Percentiles rank a stretch among this genome's conserved stretches.
phyloP scores from a whole-genome alignment of 1,140 invertebrate genomes.

The Drosophila pachea region DNA sequence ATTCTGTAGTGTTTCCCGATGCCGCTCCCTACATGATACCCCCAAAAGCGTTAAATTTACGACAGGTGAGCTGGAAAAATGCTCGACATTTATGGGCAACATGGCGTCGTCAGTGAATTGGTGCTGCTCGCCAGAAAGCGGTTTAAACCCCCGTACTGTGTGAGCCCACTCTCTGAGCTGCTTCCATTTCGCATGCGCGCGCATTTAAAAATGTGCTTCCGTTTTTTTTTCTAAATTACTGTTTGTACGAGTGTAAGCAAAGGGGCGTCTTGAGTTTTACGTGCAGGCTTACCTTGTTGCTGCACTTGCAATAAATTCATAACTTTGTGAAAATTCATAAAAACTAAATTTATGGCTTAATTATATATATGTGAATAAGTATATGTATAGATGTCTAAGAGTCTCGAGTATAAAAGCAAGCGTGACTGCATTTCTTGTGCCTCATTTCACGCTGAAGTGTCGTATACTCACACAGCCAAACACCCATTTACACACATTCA shows the following conservation, averaged over 20 bases:
- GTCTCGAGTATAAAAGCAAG: too few relatives aligned
- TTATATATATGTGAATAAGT: conserved; percentile 55
- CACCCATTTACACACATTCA: conserved; percentile 12
- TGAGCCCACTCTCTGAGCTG: neutral
- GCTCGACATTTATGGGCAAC: conserved; percentile 62
- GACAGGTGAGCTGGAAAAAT: conserved; percentile 46
- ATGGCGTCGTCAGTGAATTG: conserved; percentile 48
- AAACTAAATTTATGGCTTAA: conserved; percentile 77
- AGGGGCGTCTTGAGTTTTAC: conserved; percentile 37
- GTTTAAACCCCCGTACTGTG: neutral
- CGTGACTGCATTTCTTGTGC: conserved; percentile 53
- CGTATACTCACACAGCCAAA: conserved; percentile 39
- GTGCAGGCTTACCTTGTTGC: conserved; percentile 43
- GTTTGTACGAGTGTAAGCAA: conserved; percentile 37
- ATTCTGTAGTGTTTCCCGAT: conserved; percentile 46
- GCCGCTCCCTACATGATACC: conserved; percentile 6
- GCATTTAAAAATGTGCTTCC: conserved; percentile 77
- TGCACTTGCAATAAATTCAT: conserved; percentile 67
- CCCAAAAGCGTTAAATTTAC: conserved; percentile 71
- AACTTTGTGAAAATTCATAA: conserved; percentile 78
- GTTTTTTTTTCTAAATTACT: conserved; percentile 37
- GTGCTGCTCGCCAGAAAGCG: conserved; percentile 1
- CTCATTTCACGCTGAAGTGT: conserved; percentile 67
- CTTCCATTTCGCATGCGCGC: conserved; percentile 73
- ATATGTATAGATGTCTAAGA: conserved; percentile 1